Evolutionary conservation across 2,888 invertebrate species (phyloP).

Genomic region (Cecidostiba fungosa): DNA sequence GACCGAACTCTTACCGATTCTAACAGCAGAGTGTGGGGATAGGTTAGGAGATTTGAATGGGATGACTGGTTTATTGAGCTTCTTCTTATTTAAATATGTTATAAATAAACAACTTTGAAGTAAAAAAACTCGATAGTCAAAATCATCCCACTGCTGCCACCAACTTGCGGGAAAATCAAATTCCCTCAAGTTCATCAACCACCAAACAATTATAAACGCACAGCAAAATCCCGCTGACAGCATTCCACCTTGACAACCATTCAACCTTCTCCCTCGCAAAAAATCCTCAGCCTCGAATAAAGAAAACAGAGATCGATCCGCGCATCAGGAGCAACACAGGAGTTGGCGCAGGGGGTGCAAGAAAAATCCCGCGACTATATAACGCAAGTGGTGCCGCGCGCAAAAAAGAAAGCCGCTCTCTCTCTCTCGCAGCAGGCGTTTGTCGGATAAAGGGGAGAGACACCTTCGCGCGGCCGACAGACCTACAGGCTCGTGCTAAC

Average conservation of each 20-base stretch:
- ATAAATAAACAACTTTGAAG: too few species aligned
- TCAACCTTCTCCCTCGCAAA: neutral
- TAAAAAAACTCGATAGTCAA: neutral
- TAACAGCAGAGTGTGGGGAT: neutral
- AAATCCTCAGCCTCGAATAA: neutral
- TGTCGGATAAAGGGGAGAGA: slow-evolving; percentile 53
- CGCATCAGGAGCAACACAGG: too few species aligned
- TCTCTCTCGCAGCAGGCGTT: slow-evolving; percentile 25
- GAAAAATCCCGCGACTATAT: slow-evolving; percentile 9
- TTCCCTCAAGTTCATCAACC: neutral
- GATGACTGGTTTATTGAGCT: neutral
- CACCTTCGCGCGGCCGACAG: slow-evolving; percentile 53
- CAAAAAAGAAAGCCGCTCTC: slow-evolving; percentile 13
- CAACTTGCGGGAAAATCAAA: too few species aligned
- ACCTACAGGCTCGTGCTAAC: slow-evolving; percentile 66
- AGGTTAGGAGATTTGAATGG: neutral
- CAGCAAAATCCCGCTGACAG: neutral
- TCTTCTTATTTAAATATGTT: neutral
- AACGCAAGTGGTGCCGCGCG: neutral
- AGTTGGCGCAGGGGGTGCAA: neutral
- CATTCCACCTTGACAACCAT: neutral
- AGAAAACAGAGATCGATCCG: neutral
- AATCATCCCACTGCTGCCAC: neutral
- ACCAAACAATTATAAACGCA: neutral
- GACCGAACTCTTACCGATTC: neutral